Base-by-base conservation (phyloP, 2,888 invertebrate genomes). In the Steromphala cineraria region DNA sequence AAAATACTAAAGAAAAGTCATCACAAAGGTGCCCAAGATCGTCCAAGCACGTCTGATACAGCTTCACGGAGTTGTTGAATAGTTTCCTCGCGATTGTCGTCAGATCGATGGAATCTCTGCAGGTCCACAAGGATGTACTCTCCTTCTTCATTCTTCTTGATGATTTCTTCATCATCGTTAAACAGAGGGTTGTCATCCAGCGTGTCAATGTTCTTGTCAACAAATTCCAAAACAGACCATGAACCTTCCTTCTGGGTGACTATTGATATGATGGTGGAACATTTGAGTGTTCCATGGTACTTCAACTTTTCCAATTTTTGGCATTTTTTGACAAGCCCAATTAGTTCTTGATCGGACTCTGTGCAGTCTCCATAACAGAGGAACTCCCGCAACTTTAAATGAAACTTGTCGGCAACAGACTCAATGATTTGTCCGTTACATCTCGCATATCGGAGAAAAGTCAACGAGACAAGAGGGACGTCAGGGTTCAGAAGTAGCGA, bases 401-500 rank as follows among this genome's bases (percentile, higher is more conserved):
- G 55, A 77, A 87, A 90, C 53, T 87, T 88, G 4, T 87, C 87
- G 5, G 81, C 78, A 7, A 92, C 8, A 15, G 83, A 83, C 0
- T 77, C 62, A 3, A 92, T 62, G 24, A 89, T 79, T 4, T 84
- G 76, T 4, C 75, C 78, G 19, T 88, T 87, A 80, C 89, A 86
- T 19, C 83, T 78, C 0, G 90, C 85, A 81, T 89, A 89, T 31
- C 85, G 83, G 82, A 90, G 84, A 78, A 89, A 88, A 0, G 82
- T 85, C 17, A 91, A 21, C 0, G 85, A 79, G 0, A 83, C 78
- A 13, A 91, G 78, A 0, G 91, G 91, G 7, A 90, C 85, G 24
- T 89, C 88, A n/a, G 89, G 89, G 75, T 85, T 84, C 21, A 91
- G 79, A 75, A 92, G 79, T 78, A 84, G 84, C 19, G 84, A 84